Base-by-base conservation (phyloP, 2,797 vertebrate species). In the Poecilia picta region DNA sequence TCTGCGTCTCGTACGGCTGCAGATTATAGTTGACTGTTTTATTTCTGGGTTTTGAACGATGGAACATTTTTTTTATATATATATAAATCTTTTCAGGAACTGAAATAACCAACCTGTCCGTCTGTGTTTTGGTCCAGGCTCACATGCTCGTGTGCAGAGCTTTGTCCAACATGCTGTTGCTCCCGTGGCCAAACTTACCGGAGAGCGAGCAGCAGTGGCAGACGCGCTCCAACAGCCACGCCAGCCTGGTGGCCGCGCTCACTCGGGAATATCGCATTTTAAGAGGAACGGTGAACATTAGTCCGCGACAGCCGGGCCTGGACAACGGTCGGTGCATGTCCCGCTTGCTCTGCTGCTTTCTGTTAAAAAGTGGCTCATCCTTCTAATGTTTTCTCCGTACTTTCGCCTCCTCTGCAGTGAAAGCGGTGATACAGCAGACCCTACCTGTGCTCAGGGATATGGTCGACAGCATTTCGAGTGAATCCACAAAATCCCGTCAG, bases 401-500 rank as follows among this genome's bases (percentile, higher is more conserved):
- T 0, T 71, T 66, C 45, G 55, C 47, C 71, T 43, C 77, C 18
- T 62, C 51, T 73, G 62, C 90, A 99, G 98, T 97, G 90, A 99
- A 98, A 94, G 91, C 93, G 31, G 94, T 98, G 71, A 96, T 99
- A 86, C 97, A 98, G 85, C 98, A 98, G 95, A 98, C 98, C 0
- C 95, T 99, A 39, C 95, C 96, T 49, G 96, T 99, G 80, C 94
- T 99, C 85, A 95, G 96, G 91, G 98, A 99, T 78, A 94, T 98
- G 0, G 98, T 99, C 81, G 97, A 97, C 91, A 99, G 97, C 86
- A 95, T 99, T 88, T 98, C 97, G 2, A 97, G 97, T 73, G 98
- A 99, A 88, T 97, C 98, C 84, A 99, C 98, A 83, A 99, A 99
- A 91, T 98, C 98, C 10, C 97, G 98, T 8, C 98, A 99, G 96